Conservation (phyloP, 2,113 vertebrate species). For the Odontophorus gujanensis region DNA sequence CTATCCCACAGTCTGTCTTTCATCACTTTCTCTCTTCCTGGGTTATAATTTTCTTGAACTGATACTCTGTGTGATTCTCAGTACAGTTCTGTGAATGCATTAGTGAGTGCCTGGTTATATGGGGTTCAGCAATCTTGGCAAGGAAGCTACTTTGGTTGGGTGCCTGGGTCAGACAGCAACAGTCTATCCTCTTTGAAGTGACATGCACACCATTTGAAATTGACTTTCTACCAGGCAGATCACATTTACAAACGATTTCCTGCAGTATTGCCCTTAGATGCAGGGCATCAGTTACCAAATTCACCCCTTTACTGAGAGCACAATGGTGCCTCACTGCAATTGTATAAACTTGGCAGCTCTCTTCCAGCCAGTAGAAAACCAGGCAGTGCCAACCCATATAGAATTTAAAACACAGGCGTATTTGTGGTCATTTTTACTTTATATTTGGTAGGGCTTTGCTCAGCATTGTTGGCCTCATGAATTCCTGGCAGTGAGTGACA, state of each 20-base stretch:
- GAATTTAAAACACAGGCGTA: neutral
- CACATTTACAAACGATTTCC: neutral
- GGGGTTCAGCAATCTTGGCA: neutral
- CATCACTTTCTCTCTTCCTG: neutral
- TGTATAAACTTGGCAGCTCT: neutral
- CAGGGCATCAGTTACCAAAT: accelerated
- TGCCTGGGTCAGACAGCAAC: accelerated
- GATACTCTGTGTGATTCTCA: neutral
- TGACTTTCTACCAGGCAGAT: neutral
- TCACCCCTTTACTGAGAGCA: neutral
- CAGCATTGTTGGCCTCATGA: neutral
- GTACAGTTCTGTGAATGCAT: accelerated
- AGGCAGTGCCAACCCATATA: neutral
- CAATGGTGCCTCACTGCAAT: neutral
- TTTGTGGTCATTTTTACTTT: conserved; percentile 38
- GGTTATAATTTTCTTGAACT: neutral
- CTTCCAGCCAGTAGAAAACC: neutral
- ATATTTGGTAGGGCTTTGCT: neutral
- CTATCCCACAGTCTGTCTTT: neutral
- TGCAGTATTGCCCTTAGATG: neutral
- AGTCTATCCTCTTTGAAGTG: neutral
- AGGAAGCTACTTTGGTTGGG: neutral
- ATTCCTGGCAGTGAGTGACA: neutral
- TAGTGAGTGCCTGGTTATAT: neutral
- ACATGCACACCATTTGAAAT: neutral